Base-by-base conservation (phyloP, 2,888 invertebrate species). In the Apomyelois bistriatella region DNA sequence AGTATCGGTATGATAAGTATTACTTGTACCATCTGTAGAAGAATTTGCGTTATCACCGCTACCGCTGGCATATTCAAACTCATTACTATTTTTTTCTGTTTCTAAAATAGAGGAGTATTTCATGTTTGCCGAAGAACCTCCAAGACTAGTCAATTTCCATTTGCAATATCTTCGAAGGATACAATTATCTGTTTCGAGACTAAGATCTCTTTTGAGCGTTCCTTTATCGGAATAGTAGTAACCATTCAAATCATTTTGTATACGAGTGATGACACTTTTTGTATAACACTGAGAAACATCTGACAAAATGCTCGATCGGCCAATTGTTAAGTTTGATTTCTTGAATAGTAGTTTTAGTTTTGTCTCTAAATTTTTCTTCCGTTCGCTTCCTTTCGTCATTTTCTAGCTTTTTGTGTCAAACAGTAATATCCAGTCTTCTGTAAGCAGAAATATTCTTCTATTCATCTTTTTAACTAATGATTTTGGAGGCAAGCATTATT, bases 361-460 rank as follows among this genome's bases (percentile, higher is more conserved):
- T 7, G 76, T 67, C 12, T 68, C 65, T 17, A 58, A 65, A 53
- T 69, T 68, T 52, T 64, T 68, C 42, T 58, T 58, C 53, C 43
- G 65, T 16, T 54, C 56, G 38, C 55, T 63, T 46, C 57, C 56
- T 60, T 75, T 85, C 48, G 73, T 80, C 83, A 84, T 85, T 53
- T 64, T 49, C 48, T 38, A 17, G 17, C 13, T 43, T 53, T 52
- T 40, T 40, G 40, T 40, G 6, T 16, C 40, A 40, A 40, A 40
- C 16, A 40, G 30, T 49, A 51, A 53, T 47, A 55, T 28, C 52
- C 48, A 43, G 66, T 73, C 72, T 74, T 82, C 88, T 88, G 88
- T 61, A 87, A 88, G 66, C 76, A 85, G 78, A 72, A 83, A 85
- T 74, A 70, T 75, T 76, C 68, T 75, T 81, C 81, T 79, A 69